Evolutionary conservation across 2,797 vertebrate genomes (phyloP).

Genomic region (Poeciliopsis gracilis): DNA sequence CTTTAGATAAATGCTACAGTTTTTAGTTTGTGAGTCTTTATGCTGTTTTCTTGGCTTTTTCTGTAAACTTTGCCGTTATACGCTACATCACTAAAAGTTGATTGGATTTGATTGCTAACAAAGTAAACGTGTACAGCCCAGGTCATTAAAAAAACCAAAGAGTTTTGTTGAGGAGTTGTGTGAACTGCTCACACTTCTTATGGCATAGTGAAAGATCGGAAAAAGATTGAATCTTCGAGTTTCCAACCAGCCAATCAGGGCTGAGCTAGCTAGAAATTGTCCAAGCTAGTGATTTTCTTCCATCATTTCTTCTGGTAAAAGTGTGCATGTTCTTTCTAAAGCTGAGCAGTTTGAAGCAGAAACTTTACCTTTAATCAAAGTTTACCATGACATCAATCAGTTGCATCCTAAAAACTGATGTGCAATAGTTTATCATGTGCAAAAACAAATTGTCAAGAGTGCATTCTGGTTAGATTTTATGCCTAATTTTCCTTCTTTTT

Average conservation of each 20-base stretch:
- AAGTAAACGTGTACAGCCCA: not conserved
- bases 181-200: not conserved
- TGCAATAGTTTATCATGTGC: not conserved
- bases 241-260: not conserved
- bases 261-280: not conserved
- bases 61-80: not conserved
- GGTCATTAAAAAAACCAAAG: not conserved
- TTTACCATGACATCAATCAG: constrained; percentile 49
- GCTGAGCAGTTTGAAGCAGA: constrained; percentile 10
- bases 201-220: not conserved
- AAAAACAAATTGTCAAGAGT: not conserved
- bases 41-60: constrained; percentile 14
- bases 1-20: not conserved
- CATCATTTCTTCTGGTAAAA: not conserved
- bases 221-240: not conserved
- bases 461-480: not conserved
- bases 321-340: not conserved
- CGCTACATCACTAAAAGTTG: not conserved
- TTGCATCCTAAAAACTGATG: constrained; percentile 20
- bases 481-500: not conserved
- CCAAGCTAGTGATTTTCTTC: not conserved
- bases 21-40: constrained; percentile 14
- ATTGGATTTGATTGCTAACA: constrained; percentile 19
- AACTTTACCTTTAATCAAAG: constrained; percentile 26
- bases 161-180: not conserved